Evolutionary conservation across 2,888 invertebrate species (phyloP).

Genomic region (Andrena minutula): DNA sequence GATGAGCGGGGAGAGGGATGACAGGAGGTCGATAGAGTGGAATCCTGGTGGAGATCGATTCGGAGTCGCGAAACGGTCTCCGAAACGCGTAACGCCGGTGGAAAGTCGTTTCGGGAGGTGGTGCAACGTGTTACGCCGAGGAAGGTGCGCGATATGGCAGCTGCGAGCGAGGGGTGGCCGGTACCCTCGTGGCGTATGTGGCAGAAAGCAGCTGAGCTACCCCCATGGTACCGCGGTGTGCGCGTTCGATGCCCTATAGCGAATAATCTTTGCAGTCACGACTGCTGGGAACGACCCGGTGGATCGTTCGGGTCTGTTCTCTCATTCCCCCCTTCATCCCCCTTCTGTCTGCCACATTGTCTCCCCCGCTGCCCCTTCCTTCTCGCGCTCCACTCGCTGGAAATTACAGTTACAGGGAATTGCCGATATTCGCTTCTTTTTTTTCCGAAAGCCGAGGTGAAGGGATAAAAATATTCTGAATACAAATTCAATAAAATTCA

Average conservation of each 20-base stretch:
- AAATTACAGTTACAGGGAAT: slow-evolving; percentile 13
- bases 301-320: slow-evolving; percentile 27
- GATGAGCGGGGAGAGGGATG: too few relatives aligned
- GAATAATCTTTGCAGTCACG: slow-evolving; percentile 58
- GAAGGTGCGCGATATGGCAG: slow-evolving; percentile 75
- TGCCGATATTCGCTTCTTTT: background rate
- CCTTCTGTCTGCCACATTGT: slow-evolving; percentile 2
- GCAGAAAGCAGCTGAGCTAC: slow-evolving; percentile 77
- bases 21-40: background rate
- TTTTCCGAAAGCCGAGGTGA: too few relatives aligned
- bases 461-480: too few relatives aligned
- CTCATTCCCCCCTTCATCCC: slow-evolving; percentile 9
- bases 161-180: slow-evolving; percentile 76
- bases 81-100: background rate
- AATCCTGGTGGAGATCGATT: background rate
- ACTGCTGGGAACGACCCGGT: slow-evolving; percentile 44
- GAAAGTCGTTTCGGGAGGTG: slow-evolving; percentile 10
- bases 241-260: slow-evolving; percentile 66
- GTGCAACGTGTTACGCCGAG: slow-evolving; percentile 46
- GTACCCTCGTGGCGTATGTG: slow-evolving; percentile 72
- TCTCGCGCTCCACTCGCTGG: background rate
- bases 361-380: slow-evolving; percentile 11
- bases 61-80: background rate
- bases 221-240: slow-evolving; percentile 61
- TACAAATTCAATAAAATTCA: too few relatives aligned